phyloP scores from a whole-genome alignment of 37 sponge, comb jelly and placozoan species.

The Petrosia ficiformis region DNA sequence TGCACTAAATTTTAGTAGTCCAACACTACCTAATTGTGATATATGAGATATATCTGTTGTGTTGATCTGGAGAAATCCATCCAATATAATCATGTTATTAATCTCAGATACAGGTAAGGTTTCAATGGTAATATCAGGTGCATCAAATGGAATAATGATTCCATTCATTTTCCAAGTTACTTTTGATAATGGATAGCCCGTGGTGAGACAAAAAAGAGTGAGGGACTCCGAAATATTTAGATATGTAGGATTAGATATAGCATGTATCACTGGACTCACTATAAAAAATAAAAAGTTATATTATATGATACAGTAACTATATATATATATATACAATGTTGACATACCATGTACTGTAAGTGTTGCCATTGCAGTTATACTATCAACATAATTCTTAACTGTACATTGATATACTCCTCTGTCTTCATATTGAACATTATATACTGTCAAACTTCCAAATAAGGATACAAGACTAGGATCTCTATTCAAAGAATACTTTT shows the following conservation, averaged over 20 bases:
- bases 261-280: slow-evolving; percentile 52
- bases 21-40: slow-evolving; percentile 34
- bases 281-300: neutral
- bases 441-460: slow-evolving; percentile 54
- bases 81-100: slow-evolving; percentile 13
- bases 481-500: slow-evolving; percentile 16
- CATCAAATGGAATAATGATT: neutral
- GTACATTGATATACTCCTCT: slow-evolving; percentile 61
- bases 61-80: slow-evolving; percentile 6
- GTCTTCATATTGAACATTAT: slow-evolving; percentile 42
- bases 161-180: slow-evolving; percentile 52
- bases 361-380: slow-evolving; percentile 10
- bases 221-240: slow-evolving; percentile 4
- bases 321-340: neutral
- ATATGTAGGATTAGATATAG: slow-evolving; percentile 14
- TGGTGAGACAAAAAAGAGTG: slow-evolving; percentile 35
- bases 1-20: slow-evolving; percentile 23
- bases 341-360: slow-evolving; percentile 75
- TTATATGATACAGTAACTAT: neutral
- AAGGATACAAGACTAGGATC: neutral
- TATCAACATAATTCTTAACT: slow-evolving; percentile 29
- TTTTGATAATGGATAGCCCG: slow-evolving; percentile 50
- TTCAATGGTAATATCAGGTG: neutral
- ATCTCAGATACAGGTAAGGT: neutral
- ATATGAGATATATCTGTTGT: neutral